phyloP scores from a whole-genome alignment of 2,797 vertebrate species.

The Pitangus sulphuratus region DNA sequence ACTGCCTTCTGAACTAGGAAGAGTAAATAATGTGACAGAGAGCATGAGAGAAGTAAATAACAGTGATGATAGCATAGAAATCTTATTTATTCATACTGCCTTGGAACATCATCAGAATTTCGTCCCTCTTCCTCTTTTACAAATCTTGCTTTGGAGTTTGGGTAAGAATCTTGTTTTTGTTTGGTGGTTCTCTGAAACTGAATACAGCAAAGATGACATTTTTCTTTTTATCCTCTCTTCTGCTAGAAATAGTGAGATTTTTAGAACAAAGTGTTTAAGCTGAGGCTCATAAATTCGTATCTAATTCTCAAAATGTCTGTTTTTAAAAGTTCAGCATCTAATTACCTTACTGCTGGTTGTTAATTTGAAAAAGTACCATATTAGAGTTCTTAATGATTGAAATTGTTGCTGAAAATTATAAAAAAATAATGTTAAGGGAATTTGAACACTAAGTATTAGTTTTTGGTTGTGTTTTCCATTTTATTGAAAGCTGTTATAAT shows the following conservation, averaged over 20 bases:
- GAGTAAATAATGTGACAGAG: neutral
- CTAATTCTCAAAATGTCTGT: neutral
- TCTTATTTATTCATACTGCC: neutral
- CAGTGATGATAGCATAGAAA: neutral
- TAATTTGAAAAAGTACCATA: neutral
- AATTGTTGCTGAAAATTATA: neutral
- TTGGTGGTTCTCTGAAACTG: neutral
- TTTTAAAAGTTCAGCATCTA: neutral
- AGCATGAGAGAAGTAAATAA: neutral
- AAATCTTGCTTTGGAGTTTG: neutral
- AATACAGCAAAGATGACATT: neutral
- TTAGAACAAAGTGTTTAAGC: neutral
- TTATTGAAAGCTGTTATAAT: neutral
- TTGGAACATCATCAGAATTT: neutral
- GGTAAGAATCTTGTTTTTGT: neutral
- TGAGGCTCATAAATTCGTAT: neutral
- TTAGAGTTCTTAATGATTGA: neutral
- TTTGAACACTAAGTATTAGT: neutral
- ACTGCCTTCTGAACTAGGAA: neutral
- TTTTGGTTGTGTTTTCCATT: neutral
- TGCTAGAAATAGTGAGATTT: neutral
- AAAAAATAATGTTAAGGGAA: neutral
- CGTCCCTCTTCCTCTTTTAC: neutral
- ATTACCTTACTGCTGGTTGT: neutral
- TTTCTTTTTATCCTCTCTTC: neutral